These are phyloP conservation scores for Notechis scutatus DNA, from an alignment of 2,113 vertebrate species.

Conservation along the genomic window DNA sequence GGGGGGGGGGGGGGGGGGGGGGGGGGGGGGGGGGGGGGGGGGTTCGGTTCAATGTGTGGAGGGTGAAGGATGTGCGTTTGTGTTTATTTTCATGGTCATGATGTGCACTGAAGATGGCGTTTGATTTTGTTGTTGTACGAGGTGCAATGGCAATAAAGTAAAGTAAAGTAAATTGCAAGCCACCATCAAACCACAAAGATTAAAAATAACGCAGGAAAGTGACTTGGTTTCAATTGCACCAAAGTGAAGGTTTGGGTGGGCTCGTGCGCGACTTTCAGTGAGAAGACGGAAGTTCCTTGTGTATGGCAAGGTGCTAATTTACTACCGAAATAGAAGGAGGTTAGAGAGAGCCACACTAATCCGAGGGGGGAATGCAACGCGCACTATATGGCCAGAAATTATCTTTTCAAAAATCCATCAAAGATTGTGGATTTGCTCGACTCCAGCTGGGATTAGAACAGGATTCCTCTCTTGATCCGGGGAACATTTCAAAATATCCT, in stretches of 20 bases:
- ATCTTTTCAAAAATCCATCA: conserved; percentile 30
- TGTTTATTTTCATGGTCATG: too few relatives aligned
- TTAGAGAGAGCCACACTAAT: conserved; percentile 58
- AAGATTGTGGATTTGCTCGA: background rate
- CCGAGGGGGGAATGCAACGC: conserved; percentile 56
- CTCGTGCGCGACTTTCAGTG: conserved; percentile 35
- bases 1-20: too few relatives aligned
- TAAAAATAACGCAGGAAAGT: conserved; percentile 11
- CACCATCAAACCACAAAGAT: conserved; percentile 37
- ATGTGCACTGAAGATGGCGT: too few relatives aligned
- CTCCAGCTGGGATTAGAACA: conserved; percentile 31
- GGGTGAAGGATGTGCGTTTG: too few relatives aligned
- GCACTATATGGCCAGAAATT: conserved; percentile 57
- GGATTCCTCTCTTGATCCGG: background rate
- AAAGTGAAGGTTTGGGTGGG: conserved; percentile 25
- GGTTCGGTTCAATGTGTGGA: too few relatives aligned
- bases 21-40: too few relatives aligned
- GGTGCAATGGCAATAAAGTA: too few relatives aligned
- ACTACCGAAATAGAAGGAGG: conserved; percentile 53
- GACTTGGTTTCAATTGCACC: conserved; percentile 37
- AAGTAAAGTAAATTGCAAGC: conserved; percentile 11
- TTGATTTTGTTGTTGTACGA: too few relatives aligned
- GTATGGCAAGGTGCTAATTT: conserved; percentile 63
- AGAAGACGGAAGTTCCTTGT: conserved; percentile 50
- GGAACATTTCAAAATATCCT: background rate